A percentile compares a stretch with the other conserved stretches of the same genome.
Conservation (phyloP, 2,113 vertebrate species). For the Corythornis cristatus region DNA sequence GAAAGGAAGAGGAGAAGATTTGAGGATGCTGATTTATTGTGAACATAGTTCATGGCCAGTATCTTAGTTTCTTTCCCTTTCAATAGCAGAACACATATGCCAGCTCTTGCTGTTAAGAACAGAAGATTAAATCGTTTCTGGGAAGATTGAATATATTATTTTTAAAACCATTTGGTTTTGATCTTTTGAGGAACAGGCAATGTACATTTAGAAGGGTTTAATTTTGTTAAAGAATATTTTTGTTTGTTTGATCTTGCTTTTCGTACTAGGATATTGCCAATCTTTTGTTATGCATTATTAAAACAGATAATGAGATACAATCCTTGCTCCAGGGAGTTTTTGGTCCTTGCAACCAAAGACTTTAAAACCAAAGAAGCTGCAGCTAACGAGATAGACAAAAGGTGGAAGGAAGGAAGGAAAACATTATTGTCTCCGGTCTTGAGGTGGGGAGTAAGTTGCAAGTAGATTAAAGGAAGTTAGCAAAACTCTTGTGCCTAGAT, state of each 20-base stretch:
- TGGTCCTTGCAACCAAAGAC: background rate
- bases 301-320: slow-evolving; percentile 6
- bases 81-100: background rate
- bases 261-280: background rate
- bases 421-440: background rate
- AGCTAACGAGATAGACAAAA: background rate
- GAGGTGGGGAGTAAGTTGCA: background rate
- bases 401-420: background rate
- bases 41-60: background rate
- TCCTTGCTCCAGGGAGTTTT: slow-evolving; percentile 10
- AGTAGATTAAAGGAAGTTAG: background rate
- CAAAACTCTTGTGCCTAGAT: background rate
- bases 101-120: background rate
- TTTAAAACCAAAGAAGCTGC: background rate
- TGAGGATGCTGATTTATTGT: background rate
- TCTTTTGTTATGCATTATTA: slow-evolving; percentile 7
- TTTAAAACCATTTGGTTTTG: background rate
- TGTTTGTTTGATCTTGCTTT: slow-evolving; percentile 28
- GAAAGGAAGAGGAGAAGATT: background rate
- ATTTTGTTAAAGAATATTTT: background rate
- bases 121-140: background rate
- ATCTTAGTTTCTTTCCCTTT: background rate
- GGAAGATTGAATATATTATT: background rate
- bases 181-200: background rate
- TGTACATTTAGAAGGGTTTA: background rate